Evolutionary conservation across 2,113 vertebrate genomes (phyloP).

Genomic region (Dinomys branickii): DNA sequence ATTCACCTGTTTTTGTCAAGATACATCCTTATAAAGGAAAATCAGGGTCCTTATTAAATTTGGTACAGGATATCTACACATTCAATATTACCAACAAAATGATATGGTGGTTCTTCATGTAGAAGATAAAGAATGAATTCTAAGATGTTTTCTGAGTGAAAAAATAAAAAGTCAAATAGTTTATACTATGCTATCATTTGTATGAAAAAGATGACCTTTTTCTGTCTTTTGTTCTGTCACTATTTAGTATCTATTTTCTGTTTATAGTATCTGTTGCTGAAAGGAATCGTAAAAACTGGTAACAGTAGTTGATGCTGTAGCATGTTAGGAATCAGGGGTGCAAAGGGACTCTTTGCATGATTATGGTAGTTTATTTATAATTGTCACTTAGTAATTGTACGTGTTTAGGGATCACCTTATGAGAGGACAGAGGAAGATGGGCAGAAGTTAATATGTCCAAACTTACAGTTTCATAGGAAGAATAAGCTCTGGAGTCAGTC

Average conservation of each 20-base stretch:
- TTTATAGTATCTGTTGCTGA: background rate
- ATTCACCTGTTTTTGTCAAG: background rate
- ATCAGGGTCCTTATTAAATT: background rate
- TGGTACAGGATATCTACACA: background rate
- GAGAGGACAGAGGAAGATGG: background rate
- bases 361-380: background rate
- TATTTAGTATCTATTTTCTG: background rate
- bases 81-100: background rate
- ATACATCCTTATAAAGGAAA: background rate
- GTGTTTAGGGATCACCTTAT: too few relatives aligned
- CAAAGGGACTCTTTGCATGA: background rate
- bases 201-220: background rate
- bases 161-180: background rate
- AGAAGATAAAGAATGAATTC: constrained; percentile 1
- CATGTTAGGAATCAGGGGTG: background rate
- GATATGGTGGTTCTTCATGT: background rate
- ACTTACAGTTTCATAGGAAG: background rate
- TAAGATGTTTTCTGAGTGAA: background rate
- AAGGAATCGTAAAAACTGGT: background rate
- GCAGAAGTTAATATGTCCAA: background rate
- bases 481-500: background rate
- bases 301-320: background rate
- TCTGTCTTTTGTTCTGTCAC: background rate
- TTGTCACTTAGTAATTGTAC: background rate
- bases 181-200: background rate